Conservation (phyloP, 2,113 vertebrate species). For the Misgurnus mizolepis region DNA sequence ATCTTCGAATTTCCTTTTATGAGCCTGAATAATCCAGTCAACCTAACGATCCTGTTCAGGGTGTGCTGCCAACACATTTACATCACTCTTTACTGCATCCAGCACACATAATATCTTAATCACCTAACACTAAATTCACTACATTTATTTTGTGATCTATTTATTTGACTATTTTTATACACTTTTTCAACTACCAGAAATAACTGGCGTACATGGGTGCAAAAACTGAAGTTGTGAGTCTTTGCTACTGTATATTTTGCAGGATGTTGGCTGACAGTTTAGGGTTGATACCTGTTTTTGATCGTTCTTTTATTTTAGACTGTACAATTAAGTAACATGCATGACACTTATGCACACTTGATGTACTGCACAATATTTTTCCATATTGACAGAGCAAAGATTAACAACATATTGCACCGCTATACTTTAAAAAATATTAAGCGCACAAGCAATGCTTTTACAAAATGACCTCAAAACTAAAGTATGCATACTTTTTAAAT, state of each 20-base stretch:
- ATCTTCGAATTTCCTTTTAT: conserved; percentile 77
- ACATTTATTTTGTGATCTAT: not conserved
- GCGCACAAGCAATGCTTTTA: too few relatives aligned
- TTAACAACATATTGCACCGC: not conserved
- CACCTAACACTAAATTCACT: not conserved
- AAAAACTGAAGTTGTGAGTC: not conserved
- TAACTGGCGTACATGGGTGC: too few relatives aligned
- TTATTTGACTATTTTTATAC: not conserved
- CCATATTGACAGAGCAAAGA: not conserved
- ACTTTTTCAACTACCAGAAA: not conserved
- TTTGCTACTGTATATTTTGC: not conserved
- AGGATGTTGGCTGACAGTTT: not conserved
- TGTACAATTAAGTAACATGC: not conserved
- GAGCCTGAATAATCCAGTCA: conserved; percentile 80
- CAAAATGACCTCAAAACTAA: too few relatives aligned
- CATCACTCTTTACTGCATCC: not conserved
- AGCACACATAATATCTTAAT: not conserved
- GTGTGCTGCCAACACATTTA: conserved; percentile 39
- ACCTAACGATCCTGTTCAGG: conserved; percentile 81
- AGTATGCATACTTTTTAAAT: too few relatives aligned
- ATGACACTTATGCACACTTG: not conserved
- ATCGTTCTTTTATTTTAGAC: not conserved
- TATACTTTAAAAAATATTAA: not conserved
- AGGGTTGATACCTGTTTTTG: not conserved
- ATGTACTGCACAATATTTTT: not conserved